Conservation (phyloP, 2,888 invertebrate genomes). For the Pristionchus japonicus region DNA sequence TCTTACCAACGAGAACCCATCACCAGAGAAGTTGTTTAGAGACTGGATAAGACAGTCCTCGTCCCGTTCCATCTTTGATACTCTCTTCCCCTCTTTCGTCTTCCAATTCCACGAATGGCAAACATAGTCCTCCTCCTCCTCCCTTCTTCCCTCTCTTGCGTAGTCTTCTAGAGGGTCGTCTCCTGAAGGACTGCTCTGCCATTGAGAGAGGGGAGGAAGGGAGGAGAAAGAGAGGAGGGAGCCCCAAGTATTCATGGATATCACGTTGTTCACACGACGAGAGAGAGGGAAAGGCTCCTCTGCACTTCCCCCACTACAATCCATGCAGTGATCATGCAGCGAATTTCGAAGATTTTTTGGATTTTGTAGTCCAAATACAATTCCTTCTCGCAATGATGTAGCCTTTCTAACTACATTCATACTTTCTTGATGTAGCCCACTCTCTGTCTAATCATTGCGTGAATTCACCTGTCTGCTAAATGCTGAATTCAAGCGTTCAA, state of each 20-base stretch:
- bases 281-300: conserved; percentile 43
- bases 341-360: too few species aligned
- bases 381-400: too few species aligned
- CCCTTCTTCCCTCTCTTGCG: background rate
- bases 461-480: background rate
- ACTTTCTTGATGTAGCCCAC: background rate
- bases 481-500: background rate
- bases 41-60: background rate
- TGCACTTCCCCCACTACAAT: background rate
- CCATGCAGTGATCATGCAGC: background rate
- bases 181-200: too few species aligned
- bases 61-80: background rate
- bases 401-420: too few species aligned
- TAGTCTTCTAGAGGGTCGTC: conserved; percentile 2
- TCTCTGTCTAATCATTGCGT: background rate
- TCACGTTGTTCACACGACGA: conserved; percentile 34
- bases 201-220: background rate
- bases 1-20: background rate
- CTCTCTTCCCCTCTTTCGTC: background rate
- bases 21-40: background rate
- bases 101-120: background rate
- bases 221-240: background rate
- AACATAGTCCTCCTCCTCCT: background rate
- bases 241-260: conserved; percentile 24
- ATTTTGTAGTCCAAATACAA: too few species aligned